Evolutionary conservation across 2,888 invertebrate genomes (phyloP).

Genomic region (Amphiduros pacificus): DNA sequence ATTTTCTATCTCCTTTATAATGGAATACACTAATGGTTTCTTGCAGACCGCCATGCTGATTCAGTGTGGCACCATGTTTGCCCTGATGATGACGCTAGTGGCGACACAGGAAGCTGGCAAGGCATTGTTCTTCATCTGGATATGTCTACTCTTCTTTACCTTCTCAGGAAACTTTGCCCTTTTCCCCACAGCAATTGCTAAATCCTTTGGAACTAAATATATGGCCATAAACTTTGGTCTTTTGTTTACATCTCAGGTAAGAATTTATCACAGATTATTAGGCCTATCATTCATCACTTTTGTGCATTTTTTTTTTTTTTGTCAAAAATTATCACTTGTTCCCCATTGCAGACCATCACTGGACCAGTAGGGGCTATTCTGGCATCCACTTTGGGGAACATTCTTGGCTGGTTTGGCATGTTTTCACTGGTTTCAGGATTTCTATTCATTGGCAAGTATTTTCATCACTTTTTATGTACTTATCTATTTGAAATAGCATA

Average conservation of each 20-base stretch:
- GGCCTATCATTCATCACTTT: neutral
- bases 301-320: neutral
- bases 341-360: slow-evolving; percentile 33
- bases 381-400: slow-evolving; percentile 35
- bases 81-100: slow-evolving; percentile 37
- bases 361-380: slow-evolving; percentile 38
- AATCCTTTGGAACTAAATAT: slow-evolving; percentile 54
- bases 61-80: slow-evolving; percentile 33
- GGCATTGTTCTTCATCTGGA: slow-evolving; percentile 48
- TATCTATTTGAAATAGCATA: neutral
- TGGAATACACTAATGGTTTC: too few relatives aligned
- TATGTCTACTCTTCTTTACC: slow-evolving; percentile 51
- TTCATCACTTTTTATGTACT: neutral
- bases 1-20: neutral
- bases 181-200: slow-evolving; percentile 54
- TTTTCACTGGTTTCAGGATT: slow-evolving; percentile 41
- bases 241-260: slow-evolving; percentile 48
- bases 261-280: neutral
- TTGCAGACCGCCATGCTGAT: slow-evolving; percentile 32
- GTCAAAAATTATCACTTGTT: neutral
- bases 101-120: slow-evolving; percentile 40
- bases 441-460: slow-evolving; percentile 39
- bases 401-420: slow-evolving; percentile 51
- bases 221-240: slow-evolving; percentile 53
- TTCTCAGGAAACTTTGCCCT: slow-evolving; percentile 56